Conservation (phyloP, 2,113 vertebrate genomes). For the Ophiodon elongatus region DNA sequence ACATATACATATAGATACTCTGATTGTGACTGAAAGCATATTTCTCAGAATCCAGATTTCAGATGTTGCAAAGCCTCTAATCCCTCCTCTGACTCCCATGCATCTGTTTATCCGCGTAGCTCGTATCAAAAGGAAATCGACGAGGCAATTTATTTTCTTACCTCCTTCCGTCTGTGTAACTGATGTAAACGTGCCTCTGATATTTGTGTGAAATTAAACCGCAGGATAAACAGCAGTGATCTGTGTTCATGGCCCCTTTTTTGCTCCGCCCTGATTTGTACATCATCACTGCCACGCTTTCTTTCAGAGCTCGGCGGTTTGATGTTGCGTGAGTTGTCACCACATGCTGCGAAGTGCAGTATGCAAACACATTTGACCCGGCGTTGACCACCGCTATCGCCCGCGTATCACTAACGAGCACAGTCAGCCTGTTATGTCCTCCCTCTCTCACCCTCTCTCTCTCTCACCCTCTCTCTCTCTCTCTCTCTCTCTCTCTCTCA, state of each 20-base stretch:
- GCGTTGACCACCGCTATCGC: conserved; percentile 21
- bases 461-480: background rate
- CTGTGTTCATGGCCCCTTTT: background rate
- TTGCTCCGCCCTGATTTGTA: background rate
- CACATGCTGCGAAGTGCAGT: conserved; percentile 4
- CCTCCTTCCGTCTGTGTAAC: background rate
- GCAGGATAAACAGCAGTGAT: no score
- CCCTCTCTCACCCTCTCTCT: background rate
- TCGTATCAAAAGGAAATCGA: background rate
- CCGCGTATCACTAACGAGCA: conserved; percentile 14
- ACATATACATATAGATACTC: no score
- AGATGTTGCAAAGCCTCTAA: background rate
- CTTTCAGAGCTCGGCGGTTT: background rate
- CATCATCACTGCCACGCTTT: background rate
- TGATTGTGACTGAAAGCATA: background rate
- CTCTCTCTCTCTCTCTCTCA: background rate
- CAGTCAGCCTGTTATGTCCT: background rate
- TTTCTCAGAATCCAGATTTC: background rate
- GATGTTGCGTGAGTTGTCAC: background rate
- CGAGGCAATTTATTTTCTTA: background rate
- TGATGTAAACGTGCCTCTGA: background rate
- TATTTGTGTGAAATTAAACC: background rate
- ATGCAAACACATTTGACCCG: conserved; percentile 34
- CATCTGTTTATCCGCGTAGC: background rate
- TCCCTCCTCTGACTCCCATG: background rate